These are phyloP conservation scores for Propithecus deckenii DNA, from an alignment of 2,797 vertebrate genomes.

Conservation along the genomic window DNA sequence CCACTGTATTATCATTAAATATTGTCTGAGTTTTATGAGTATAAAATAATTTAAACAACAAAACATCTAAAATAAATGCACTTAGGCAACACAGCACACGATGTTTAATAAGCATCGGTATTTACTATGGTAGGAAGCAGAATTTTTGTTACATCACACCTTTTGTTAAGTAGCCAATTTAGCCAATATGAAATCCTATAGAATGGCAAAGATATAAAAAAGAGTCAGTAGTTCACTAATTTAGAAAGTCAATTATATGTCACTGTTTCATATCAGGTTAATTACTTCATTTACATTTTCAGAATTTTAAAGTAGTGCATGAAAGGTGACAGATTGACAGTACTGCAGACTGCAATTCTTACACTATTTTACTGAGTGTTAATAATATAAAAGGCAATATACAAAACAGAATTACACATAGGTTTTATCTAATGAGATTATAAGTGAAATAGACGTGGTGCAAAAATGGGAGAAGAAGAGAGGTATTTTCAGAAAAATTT, in stretches of 20 bases:
- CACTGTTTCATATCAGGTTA: constrained; percentile 71
- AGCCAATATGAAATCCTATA: constrained; percentile 68
- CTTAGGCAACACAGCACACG: neutral
- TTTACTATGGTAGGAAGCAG: constrained; percentile 58
- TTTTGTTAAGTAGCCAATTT: constrained; percentile 74
- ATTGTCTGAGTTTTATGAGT: constrained; percentile 20
- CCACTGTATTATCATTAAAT: constrained; percentile 26
- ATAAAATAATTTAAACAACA: constrained; percentile 49
- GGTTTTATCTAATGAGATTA: constrained; percentile 24
- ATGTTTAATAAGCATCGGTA: constrained; percentile 57
- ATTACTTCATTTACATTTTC: constrained; percentile 78
- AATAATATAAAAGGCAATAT: constrained; percentile 67
- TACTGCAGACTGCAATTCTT: constrained; percentile 38
- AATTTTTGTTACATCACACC: constrained; percentile 70
- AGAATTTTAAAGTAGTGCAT: constrained; percentile 59
- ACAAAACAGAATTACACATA: constrained; percentile 53
- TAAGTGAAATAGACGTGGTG: neutral
- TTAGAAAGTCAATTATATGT: constrained; percentile 74
- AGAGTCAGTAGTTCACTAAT: constrained; percentile 67
- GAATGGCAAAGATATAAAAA: constrained; percentile 64
- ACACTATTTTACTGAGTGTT: constrained; percentile 63
- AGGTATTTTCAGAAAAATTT: constrained; percentile 30
- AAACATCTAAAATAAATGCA: constrained; percentile 61
- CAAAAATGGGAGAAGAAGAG: neutral
- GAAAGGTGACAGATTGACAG: constrained; percentile 61